These are phyloP conservation scores for Pristionchus fissidentatus DNA, from an alignment of 2,888 invertebrate genomes.

Conservation along the genomic window DNA sequence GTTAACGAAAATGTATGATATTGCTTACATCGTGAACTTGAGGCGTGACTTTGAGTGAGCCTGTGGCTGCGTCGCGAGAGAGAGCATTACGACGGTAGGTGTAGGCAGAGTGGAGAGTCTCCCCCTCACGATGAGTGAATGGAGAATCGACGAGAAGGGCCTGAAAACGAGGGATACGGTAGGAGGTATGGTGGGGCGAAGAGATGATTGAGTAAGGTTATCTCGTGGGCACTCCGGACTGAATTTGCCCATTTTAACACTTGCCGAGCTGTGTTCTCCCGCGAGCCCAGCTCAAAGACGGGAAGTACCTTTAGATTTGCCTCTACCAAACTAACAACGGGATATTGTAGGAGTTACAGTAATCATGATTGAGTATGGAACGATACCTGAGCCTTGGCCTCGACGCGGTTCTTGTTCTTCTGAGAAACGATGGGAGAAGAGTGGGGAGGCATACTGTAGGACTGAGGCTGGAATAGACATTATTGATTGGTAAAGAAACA, in stretches of 20 bases:
- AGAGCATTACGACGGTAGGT: conserved; percentile 58
- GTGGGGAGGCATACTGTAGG: conserved; percentile 31
- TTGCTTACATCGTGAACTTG: conserved; percentile 21
- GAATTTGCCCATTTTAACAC: no score
- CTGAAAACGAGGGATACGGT: background rate
- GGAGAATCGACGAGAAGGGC: conserved; percentile 29
- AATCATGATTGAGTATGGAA: background rate
- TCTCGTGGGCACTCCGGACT: no score
- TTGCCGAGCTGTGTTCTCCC: no score
- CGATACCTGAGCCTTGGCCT: background rate
- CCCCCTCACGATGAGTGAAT: conserved; percentile 16
- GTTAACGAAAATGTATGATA: background rate
- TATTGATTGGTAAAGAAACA: background rate
- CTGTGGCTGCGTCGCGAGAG: conserved; percentile 41
- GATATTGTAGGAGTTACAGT: background rate
- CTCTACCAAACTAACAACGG: no score
- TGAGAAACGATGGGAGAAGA: conserved; percentile 13
- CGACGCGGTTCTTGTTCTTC: conserved; percentile 33
- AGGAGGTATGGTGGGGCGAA: background rate
- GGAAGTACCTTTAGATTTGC: no score
- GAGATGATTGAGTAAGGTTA: no score
- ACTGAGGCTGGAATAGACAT: background rate
- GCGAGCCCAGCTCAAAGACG: no score
- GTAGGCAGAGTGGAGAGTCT: conserved; percentile 47
- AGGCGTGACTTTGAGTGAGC: conserved; percentile 40